Conservation (phyloP, 2,797 vertebrate genomes). For the Leucoraja ocellata region DNA sequence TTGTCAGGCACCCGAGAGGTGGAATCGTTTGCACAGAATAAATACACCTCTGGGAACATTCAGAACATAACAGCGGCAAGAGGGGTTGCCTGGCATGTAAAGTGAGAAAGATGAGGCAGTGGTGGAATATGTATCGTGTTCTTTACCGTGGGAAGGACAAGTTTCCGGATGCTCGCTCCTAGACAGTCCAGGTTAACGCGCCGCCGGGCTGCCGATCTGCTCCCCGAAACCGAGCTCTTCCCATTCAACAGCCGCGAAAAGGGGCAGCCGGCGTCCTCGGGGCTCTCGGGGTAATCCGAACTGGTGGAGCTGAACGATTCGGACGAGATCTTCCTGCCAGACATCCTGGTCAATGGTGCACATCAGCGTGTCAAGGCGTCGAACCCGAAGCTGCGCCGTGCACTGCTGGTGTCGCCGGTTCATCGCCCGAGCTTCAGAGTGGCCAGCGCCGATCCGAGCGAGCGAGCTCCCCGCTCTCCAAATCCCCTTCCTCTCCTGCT, state of each 20-base stretch:
- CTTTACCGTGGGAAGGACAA: conserved; percentile 88
- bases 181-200: conserved; percentile 91
- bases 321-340: conserved; percentile 90
- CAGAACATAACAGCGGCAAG: neutral
- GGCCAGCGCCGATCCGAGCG: conserved; percentile 19
- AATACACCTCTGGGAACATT: neutral
- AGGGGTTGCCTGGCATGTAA: neutral
- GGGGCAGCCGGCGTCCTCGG: conserved; percentile 73
- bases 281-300: conserved; percentile 86
- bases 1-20: no score
- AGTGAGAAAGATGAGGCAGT: no score
- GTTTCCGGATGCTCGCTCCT: conserved; percentile 83
- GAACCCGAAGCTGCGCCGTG: conserved; percentile 33
- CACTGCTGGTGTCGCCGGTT: conserved; percentile 36
- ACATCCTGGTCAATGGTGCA: conserved; percentile 55
- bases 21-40: neutral
- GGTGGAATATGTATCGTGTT: neutral
- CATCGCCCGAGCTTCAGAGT: conserved; percentile 41
- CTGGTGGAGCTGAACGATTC: conserved; percentile 93
- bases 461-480: neutral
- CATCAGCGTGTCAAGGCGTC: neutral
- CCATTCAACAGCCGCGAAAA: conserved; percentile 80
- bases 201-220: conserved; percentile 65
- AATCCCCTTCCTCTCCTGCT: conserved; percentile 36
- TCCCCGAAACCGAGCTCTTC: conserved; percentile 61